These are phyloP conservation scores for Poecilia wingei DNA, from an alignment of 2,797 vertebrate species.

Conservation along the genomic window DNA sequence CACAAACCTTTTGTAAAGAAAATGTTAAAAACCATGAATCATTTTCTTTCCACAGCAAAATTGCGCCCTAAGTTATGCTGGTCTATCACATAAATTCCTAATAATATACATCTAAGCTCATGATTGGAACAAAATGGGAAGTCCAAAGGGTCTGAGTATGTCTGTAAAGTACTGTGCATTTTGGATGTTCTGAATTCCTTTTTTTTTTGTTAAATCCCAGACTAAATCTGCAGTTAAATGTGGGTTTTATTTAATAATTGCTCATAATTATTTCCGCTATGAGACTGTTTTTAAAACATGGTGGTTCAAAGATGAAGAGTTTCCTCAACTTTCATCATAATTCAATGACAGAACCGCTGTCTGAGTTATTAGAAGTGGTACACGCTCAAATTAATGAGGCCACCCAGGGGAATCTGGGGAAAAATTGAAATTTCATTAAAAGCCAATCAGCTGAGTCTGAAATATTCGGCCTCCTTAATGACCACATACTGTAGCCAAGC, in stretches of 20 bases:
- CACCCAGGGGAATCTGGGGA: slow-evolving; percentile 61
- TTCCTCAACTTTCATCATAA: slow-evolving; percentile 41
- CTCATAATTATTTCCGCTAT: slow-evolving; percentile 1
- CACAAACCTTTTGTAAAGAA: background rate
- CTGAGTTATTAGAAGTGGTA: slow-evolving; percentile 44
- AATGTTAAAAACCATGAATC: background rate
- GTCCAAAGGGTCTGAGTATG: background rate
- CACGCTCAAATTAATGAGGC: slow-evolving; percentile 65
- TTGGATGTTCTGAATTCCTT: background rate
- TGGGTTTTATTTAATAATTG: slow-evolving; percentile 2
- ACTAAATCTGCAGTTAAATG: slow-evolving; percentile 20
- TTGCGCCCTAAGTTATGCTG: background rate
- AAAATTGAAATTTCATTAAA: slow-evolving; percentile 73
- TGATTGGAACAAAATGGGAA: background rate
- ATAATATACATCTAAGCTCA: background rate
- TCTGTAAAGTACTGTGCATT: background rate
- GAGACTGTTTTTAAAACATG: background rate
- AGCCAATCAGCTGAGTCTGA: slow-evolving; percentile 58
- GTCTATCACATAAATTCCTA: background rate
- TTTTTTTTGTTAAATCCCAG: background rate
- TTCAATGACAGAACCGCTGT: slow-evolving; percentile 35
- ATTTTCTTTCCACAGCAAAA: background rate
- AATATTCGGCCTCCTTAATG: slow-evolving; percentile 57
- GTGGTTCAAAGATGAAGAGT: slow-evolving; percentile 14
- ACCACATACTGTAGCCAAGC: slow-evolving; percentile 47